Evolutionary conservation across 2,113 vertebrate species (phyloP).

Genomic region (Urocitellus parryii): DNA sequence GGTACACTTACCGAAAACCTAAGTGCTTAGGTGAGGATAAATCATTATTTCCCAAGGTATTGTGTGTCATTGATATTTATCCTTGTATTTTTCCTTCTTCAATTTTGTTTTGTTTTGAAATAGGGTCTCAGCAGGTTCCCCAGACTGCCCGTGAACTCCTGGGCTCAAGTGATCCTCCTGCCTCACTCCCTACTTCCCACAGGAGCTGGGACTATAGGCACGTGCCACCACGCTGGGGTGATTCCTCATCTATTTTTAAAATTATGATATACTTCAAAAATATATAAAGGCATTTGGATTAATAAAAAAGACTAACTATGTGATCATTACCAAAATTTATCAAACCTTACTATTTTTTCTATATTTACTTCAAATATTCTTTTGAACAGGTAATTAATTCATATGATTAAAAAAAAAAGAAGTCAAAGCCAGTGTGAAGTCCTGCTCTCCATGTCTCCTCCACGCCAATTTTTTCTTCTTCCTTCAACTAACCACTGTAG

Average conservation of each 20-base stretch:
- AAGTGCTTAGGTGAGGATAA: background rate
- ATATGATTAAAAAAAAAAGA: background rate
- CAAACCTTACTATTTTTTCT: background rate
- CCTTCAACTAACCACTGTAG: background rate
- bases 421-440: background rate
- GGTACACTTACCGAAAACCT: background rate
- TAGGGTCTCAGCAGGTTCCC: background rate
- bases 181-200: background rate
- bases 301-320: background rate
- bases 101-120: background rate
- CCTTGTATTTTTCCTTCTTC: background rate
- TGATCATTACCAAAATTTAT: background rate
- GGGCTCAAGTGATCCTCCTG: background rate
- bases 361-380: background rate
- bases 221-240: background rate
- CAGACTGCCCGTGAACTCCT: background rate
- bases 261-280: slow-evolving; percentile 8
- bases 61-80: background rate
- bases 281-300: background rate
- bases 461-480: background rate
- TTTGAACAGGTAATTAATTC: background rate
- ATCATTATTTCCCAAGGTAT: background rate
- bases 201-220: background rate
- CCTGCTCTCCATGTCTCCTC: background rate
- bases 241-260: slow-evolving; percentile 17